phyloP scores from a whole-genome alignment of 2,797 vertebrate genomes.

The Melanotaenia parkinsoni region DNA sequence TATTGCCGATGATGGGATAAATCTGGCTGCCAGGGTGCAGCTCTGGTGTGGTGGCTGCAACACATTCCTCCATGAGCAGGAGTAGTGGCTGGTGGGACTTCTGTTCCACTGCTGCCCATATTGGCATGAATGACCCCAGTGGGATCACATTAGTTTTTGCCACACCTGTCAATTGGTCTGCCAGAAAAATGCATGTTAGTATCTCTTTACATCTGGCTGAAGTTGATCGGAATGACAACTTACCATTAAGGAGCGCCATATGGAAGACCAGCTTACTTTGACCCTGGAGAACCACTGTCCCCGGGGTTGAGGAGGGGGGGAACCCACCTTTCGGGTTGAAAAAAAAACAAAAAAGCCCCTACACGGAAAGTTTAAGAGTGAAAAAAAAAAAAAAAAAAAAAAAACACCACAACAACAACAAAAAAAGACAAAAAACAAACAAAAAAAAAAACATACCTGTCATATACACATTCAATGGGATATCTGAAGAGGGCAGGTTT shows the following conservation, averaged over 20 bases:
- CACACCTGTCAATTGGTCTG: slow-evolving; percentile 72
- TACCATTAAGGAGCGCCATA: slow-evolving; percentile 80
- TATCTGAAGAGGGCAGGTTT: slow-evolving; percentile 47
- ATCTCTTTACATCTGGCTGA: fast-evolving
- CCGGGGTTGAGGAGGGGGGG: slow-evolving; percentile 58
- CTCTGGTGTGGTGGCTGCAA: slow-evolving; percentile 52
- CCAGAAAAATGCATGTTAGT: not conserved
- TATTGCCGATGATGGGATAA: slow-evolving; percentile 81
- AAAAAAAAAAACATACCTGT: slow-evolving; percentile 44
- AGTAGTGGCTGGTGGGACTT: slow-evolving; percentile 78
- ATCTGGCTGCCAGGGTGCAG: slow-evolving; percentile 48
- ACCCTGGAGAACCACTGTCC: too few relatives aligned
- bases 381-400: too few relatives aligned
- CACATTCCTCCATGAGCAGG: slow-evolving; percentile 85
- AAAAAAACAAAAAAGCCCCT: too few relatives aligned
- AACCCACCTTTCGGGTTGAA: slow-evolving; percentile 58
- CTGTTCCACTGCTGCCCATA: slow-evolving; percentile 84
- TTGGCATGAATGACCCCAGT: slow-evolving; percentile 75
- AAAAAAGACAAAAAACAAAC: too few relatives aligned
- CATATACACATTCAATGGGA: slow-evolving; percentile 65
- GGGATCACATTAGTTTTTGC: slow-evolving; percentile 68
- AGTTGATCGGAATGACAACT: not conserved
- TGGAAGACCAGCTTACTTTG: slow-evolving; percentile 70
- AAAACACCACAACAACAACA: too few relatives aligned
- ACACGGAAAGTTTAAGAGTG: too few relatives aligned